Percentiles rank a stretch among this genome's conserved stretches.
These are phyloP conservation scores for Mycogona germanica DNA, from an alignment of 2,888 invertebrate species.

Conservation along the genomic window DNA sequence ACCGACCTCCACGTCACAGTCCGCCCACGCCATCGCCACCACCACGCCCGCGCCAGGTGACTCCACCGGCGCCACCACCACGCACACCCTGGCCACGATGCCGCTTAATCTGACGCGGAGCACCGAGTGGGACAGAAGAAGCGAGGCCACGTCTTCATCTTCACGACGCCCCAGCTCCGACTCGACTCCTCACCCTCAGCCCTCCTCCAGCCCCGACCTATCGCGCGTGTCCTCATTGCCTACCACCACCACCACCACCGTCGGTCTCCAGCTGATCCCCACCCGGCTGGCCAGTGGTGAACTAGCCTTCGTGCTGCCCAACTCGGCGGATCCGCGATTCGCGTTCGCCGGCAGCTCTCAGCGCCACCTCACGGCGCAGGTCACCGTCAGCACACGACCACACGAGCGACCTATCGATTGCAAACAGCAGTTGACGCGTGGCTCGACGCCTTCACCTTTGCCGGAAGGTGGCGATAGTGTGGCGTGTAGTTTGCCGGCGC, in stretches of 20 bases:
- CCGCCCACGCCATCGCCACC: too few relatives aligned
- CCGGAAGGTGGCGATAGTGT: too few relatives aligned
- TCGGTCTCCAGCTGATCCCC: slow-evolving; percentile 50
- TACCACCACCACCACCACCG: slow-evolving; percentile 28
- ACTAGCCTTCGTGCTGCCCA: slow-evolving; percentile 44
- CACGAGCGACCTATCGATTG: too few relatives aligned
- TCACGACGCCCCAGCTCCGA: not conserved
- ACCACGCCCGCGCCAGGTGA: not conserved
- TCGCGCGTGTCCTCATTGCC: not conserved
- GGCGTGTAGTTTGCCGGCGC: too few relatives aligned
- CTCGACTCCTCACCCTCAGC: slow-evolving; percentile 2
- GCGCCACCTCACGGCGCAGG: too few relatives aligned
- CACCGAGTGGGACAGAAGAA: not conserved
- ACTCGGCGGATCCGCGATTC: too few relatives aligned
- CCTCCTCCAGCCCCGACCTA: slow-evolving; percentile 3
- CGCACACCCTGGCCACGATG: not conserved
- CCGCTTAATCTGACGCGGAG: slow-evolving; percentile 24
- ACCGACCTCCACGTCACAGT: not conserved
- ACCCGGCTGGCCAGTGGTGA: slow-evolving; percentile 52
- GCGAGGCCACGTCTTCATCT: not conserved
- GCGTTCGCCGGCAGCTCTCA: too few relatives aligned
- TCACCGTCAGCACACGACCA: too few relatives aligned
- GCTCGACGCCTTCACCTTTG: too few relatives aligned
- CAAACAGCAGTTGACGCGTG: too few relatives aligned
- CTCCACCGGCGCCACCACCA: slow-evolving; percentile 26